A percentile compares a stretch with the other conserved stretches of the same genome.
Conservation (phyloP, 2,113 vertebrate genomes). For the Corydoras sp. region DNA sequence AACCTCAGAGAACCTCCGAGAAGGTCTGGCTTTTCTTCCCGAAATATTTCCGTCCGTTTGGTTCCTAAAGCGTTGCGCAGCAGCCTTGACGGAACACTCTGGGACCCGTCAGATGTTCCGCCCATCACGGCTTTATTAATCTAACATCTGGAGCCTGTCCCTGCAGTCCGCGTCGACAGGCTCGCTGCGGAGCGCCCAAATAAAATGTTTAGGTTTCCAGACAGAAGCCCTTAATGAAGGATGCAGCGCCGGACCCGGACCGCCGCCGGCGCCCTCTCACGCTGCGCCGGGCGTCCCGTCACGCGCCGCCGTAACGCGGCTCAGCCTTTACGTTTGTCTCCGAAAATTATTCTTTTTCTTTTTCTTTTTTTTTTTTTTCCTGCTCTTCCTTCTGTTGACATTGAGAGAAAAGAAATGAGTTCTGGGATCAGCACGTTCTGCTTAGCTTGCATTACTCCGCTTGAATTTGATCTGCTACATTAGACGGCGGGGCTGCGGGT, state of each 20-base stretch:
- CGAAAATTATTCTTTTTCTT: slow-evolving; percentile 6
- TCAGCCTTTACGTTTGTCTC: slow-evolving; percentile 25
- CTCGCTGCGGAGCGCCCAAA: neutral
- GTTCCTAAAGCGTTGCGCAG: no score
- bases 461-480: slow-evolving; percentile 49
- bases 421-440: slow-evolving; percentile 48
- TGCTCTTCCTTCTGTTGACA: slow-evolving; percentile 33
- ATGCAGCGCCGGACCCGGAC: neutral
- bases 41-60: no score
- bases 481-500: slow-evolving; percentile 40
- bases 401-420: slow-evolving; percentile 40
- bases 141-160: neutral
- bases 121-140: no score
- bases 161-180: neutral
- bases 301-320: slow-evolving; percentile 7
- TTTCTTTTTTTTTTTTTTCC: slow-evolving; percentile 3
- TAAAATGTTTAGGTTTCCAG: slow-evolving; percentile 3
- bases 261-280: neutral
- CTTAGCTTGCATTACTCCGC: slow-evolving; percentile 48
- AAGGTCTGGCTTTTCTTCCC: no score
- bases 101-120: no score
- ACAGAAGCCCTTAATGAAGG: neutral
- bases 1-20: no score
- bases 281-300: neutral
- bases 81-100: no score